Evolutionary conservation across 2,113 vertebrate species (phyloP), one percentile per base, ranked within the genome.

Genomic region (Pterocles burchelli): DNA sequence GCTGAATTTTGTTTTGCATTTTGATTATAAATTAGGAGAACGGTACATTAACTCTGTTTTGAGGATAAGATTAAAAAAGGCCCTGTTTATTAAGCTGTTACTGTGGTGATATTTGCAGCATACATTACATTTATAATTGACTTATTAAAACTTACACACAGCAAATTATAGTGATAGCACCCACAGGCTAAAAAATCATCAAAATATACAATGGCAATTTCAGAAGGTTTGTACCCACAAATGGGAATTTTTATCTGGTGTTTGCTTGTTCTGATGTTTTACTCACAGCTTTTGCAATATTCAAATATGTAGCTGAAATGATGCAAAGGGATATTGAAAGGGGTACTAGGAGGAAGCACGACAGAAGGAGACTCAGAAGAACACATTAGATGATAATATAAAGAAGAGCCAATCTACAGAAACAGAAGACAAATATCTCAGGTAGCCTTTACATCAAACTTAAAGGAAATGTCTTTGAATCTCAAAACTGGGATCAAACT

Each of bases 71-170:
- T 96, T 95, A 25, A 79, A 97, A 97, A 94, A 73, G 28, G 13
- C 68, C 79, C 89, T 96, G 96, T 98, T 98, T 98, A 98, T 98
- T 98, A 97, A 97, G 96, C 88, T 97, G 84, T 91, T 97, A 67
- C 89, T 63, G 89, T 90, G 87, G 68, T 91, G 89, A 94, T 89
- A 97, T 97, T 98, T 98, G 94, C 85, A 97, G 95, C 95, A 97
- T 96, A 94, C 95, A 96, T 97, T 98, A 96, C 93, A 95, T 97
- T 98, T 97, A 98, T 98, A 98, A 98, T 98, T 98, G 97, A 96
- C 97, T 98, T 98, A 98, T 98, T 98, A 98, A 98, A 98, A 98
- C 94, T 97, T 97, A 97, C 88, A 97, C 94, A 88, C 97, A 96
- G 96, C 92, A 98, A 98, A 97, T 97, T 97, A 97, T 93, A 97